Evolutionary conservation across 30 jellyfish, hydroid and myxozoan species (phyloP), one percentile per base, ranked within the genome.

Genomic region (Aurelia aurita complex sp. Pacific): DNA sequence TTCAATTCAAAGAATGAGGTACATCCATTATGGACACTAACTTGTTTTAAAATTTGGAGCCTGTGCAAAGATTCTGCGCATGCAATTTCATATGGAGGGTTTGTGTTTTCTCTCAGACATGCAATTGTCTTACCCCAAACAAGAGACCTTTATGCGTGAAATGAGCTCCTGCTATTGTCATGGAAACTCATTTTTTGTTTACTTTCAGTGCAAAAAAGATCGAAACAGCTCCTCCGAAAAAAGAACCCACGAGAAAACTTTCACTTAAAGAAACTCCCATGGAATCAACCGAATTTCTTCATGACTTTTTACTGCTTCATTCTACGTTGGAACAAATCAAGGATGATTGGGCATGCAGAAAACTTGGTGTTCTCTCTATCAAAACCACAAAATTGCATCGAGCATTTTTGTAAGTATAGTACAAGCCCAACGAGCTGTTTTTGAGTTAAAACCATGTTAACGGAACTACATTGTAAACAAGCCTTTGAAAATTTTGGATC

Each of bases 281-380:
- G 83, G 82, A 76, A 53, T 55, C 97, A 15, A 38, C 79, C n/a
- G 85, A 83, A 63, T 76, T 83, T 84, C 82, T 90, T 70, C 79
- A 69, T 64, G 76, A 69, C 17, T 90, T 90, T 46, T 80, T 90
- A 59, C 62, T 83, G 55, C 85, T 90, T 8, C 77, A 89, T 57
- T 67, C 95, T 9, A 79, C 88, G 14, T 79, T 90, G 36, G 97
- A 90, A 76, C 76, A 74, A 64, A 73, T 79, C 34, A 83, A 84
- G 51, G 91, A 78, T 34, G 95, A 78, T 60, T 90, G 97, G 97
- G 97, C 85, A 4, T 77, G 92, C 77, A 57, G 91, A 42, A 76
- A 89, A 61, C 95, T 90, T 46, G 91, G 88, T 12, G 65, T 73
- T n/a, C 77, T 82, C 52, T 57, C 65, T 32, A 16, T 90, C 50